Evolutionary conservation across 1,140 invertebrate genomes (phyloP).

Genomic region (Dendrolimus kikuchii): DNA sequence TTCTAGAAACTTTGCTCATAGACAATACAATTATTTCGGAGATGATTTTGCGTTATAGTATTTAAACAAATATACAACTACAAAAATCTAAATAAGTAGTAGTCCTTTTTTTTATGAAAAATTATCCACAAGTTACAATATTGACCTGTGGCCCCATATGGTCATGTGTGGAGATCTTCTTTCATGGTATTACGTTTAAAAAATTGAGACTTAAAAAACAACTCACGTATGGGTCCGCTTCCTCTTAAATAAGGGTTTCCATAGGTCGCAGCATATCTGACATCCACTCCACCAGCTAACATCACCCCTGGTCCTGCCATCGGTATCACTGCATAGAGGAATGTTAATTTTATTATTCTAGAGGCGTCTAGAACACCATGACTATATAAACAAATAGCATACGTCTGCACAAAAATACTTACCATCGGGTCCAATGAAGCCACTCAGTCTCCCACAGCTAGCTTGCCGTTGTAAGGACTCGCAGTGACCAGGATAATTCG

Average conservation of each 20-base stretch:
- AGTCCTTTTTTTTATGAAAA: too few relatives aligned
- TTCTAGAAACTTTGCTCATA: too few relatives aligned
- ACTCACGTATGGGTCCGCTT: constrained; percentile 43
- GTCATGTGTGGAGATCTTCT: too few relatives aligned
- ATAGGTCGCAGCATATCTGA: constrained; percentile 89
- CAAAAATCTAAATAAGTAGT: too few relatives aligned
- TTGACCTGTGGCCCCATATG: too few relatives aligned
- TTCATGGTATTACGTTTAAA: too few relatives aligned
- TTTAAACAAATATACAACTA: too few relatives aligned
- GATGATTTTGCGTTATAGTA: too few relatives aligned
- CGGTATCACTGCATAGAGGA: constrained; percentile 44
- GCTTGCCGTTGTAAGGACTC: constrained; percentile 45
- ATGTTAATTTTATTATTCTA: neutral
- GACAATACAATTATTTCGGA: too few relatives aligned
- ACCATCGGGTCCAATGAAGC: constrained; percentile 53
- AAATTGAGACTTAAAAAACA: neutral
- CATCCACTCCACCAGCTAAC: constrained; percentile 77
- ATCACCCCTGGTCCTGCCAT: constrained; percentile 43
- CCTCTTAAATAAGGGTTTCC: constrained; percentile 88
- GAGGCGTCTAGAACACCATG: too few relatives aligned
- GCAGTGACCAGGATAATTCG: constrained; percentile 43
- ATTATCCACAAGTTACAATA: too few relatives aligned
- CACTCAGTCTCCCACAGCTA: constrained; percentile 44
- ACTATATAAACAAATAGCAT: too few relatives aligned
- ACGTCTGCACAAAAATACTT: constrained; percentile 8